Percentiles rank a stretch among this genome's conserved stretches.
Conservation (phyloP, 1,140 invertebrate species). For the Dendrolimus kikuchii region DNA sequence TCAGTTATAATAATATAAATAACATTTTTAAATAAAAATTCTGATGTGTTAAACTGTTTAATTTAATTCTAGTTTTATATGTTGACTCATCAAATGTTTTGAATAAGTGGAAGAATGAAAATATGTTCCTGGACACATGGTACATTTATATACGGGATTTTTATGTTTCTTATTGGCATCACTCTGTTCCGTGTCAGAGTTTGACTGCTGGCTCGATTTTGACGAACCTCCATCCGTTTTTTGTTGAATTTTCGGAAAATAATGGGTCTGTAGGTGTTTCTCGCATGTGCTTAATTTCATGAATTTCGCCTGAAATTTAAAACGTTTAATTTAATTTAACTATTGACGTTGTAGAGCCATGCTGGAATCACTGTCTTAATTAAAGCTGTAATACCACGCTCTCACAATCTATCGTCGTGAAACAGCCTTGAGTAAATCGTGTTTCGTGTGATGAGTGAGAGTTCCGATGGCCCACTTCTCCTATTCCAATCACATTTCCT, state of each 20-base stretch:
- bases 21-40: too few relatives aligned
- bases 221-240: slow-evolving; percentile 3
- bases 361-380: too few relatives aligned
- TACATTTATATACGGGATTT: slow-evolving; percentile 32
- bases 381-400: too few relatives aligned
- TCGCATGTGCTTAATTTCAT: slow-evolving; percentile 31
- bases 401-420: too few relatives aligned
- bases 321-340: too few relatives aligned
- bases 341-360: too few relatives aligned
- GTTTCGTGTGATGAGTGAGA: too few relatives aligned
- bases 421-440: too few relatives aligned
- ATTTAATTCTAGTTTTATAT: slow-evolving; percentile 36
- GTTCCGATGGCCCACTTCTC: too few relatives aligned
- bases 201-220: slow-evolving; percentile 5
- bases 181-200: slow-evolving; percentile 4
- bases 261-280: slow-evolving; percentile 43
- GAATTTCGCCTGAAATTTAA: slow-evolving; percentile 36
- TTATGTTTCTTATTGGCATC: slow-evolving; percentile 7
- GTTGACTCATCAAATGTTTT: slow-evolving; percentile 44
- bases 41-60: slow-evolving; percentile 1
- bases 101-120: slow-evolving; percentile 34
- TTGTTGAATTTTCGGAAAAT: slow-evolving; percentile 7
- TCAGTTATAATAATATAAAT: too few relatives aligned
- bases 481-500: too few relatives aligned
- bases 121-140: slow-evolving; percentile 44